phyloP scores from a whole-genome alignment of 2,888 invertebrate genomes.

The Ornithoptera alexandrae region DNA sequence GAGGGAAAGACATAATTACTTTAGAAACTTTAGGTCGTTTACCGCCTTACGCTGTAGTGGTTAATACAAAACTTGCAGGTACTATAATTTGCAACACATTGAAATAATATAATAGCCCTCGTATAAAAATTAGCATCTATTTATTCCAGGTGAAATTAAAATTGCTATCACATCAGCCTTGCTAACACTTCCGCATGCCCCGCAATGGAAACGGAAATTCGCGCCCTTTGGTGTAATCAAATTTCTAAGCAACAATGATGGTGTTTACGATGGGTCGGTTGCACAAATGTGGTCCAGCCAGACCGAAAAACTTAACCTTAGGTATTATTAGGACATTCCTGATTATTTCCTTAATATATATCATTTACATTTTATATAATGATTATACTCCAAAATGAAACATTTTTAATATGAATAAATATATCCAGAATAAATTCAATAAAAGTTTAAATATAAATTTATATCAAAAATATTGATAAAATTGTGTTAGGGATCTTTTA shows the following conservation, averaged over 20 bases:
- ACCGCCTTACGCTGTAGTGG: conserved; percentile 83
- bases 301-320: conserved; percentile 72
- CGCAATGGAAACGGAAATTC: conserved; percentile 65
- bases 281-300: conserved; percentile 75
- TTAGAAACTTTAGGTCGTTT: conserved; percentile 83
- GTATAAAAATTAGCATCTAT: not conserved
- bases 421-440: not conserved
- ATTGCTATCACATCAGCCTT: conserved; percentile 62
- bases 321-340: conserved; percentile 76
- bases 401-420: conserved; percentile 13
- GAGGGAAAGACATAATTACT: conserved; percentile 77
- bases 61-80: conserved; percentile 81
- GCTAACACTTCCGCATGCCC: conserved; percentile 56
- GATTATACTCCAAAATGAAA: conserved; percentile 62
- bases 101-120: not conserved
- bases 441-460: not conserved
- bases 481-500: not conserved
- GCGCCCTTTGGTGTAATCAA: conserved; percentile 73
- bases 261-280: conserved; percentile 72
- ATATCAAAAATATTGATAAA: conserved; percentile 1
- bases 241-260: conserved; percentile 66
- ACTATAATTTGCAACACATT: not conserved
- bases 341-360: conserved; percentile 61
- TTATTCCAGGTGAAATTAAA: conserved; percentile 64
- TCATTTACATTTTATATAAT: conserved; percentile 69